Evolutionary conservation across 2,888 invertebrate genomes (phyloP), one percentile per base, ranked within the genome.

Genomic region (Coecobrya sp.): DNA sequence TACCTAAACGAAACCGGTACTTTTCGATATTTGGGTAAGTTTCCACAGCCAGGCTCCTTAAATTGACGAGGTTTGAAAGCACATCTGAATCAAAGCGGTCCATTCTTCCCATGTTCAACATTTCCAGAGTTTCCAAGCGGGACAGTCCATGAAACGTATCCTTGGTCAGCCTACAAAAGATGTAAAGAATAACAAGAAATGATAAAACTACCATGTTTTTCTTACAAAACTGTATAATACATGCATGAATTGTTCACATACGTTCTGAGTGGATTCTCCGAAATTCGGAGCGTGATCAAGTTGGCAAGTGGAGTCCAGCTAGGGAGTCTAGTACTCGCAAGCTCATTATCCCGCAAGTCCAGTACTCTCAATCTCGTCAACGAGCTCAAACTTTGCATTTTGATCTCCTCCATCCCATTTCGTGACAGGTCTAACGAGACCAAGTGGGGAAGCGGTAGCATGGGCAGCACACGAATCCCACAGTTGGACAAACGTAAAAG

Each of bases 401-500:
- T 97, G 95, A 97, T 97, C 95, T 97, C 97, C 92, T 97, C 96
- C 94, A 99, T 97, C 94, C 97, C 96, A 96, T 98, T 98, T 94
- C 97, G 96, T 91, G 98, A 98, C 93, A 98, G 96, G 96, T 98
- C 98, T 94, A 98, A 96, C 95, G 97, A 97, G 84, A 98, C 97
- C 95, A 98, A 96, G 95, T 97, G 97, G 22, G 97, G 97, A 95
- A 98, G 96, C 94, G 98, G 96, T 55, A 96, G 97, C 94, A 98
- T 96, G 91, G 98, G 98, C 95, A 98, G 96, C 86, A 97, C 97
- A 95, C 97, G 97, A 95, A 98, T 97, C 93, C 98, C 98, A 95
- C 98, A 97, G 95, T 97, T 97, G 89, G 97, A 97, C 95, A 98
- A 96, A 95, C 97, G 97, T 94, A 98, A 96, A 95, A 97, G 97